Evolutionary conservation across 92 coral and sea anemone genomes (phyloP).

Genomic region (Micromussa lordhowensis): DNA sequence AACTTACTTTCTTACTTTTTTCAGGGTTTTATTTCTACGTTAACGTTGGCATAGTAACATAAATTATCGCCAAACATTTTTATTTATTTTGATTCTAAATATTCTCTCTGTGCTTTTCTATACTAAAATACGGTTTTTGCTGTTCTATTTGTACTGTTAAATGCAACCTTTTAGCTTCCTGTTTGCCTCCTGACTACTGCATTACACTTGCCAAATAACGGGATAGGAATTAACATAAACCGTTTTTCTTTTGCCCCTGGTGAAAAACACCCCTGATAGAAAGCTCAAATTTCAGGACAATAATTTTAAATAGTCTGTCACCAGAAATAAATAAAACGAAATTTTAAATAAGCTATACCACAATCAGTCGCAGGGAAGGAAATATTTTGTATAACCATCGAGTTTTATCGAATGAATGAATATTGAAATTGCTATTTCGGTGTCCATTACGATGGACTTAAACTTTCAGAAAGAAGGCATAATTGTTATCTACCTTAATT

Average conservation of each 20-base stretch:
- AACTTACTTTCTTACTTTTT: background rate
- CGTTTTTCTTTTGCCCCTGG: background rate
- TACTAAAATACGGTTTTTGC: background rate
- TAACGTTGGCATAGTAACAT: conserved; percentile 1
- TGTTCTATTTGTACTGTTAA: background rate
- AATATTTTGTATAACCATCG: background rate
- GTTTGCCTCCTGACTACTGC: background rate
- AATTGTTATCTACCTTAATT: background rate
- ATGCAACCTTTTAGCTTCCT: background rate
- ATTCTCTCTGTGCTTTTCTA: background rate
- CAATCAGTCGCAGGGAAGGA: background rate
- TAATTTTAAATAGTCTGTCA: background rate
- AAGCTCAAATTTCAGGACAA: background rate
- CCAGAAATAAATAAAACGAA: background rate
- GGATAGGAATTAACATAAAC: background rate
- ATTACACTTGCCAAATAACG: background rate
- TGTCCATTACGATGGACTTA: background rate
- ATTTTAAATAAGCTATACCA: background rate
- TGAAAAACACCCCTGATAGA: background rate
- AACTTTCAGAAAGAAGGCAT: background rate
- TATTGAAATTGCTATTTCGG: background rate
- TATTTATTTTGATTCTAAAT: background rate
- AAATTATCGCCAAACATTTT: background rate
- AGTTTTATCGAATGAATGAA: background rate
- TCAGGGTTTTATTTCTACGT: background rate